These are phyloP conservation scores for Gymnarchus niloticus DNA, from an alignment of 2,113 vertebrate genomes.

Conservation along the genomic window DNA sequence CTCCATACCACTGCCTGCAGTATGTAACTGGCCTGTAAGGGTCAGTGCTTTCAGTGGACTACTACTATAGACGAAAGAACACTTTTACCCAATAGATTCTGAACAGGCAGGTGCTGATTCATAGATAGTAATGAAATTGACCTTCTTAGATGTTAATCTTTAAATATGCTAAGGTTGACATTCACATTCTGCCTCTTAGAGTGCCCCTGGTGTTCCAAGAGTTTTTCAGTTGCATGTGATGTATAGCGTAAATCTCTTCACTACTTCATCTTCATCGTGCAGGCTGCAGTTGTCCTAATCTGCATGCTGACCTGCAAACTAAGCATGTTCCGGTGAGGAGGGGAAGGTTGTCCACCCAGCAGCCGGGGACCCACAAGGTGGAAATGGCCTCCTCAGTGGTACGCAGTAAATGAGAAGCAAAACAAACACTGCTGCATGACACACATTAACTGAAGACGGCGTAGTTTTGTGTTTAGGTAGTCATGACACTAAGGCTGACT, in stretches of 20 bases:
- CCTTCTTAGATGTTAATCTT: not conserved
- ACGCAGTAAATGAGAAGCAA: not conserved
- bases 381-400: not conserved
- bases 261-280: constrained; percentile 35
- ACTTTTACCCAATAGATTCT: not conserved
- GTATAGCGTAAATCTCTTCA: not conserved
- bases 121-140: not conserved
- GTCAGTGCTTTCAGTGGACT: not conserved
- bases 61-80: not conserved
- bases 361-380: constrained; percentile 10
- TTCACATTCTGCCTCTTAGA: not conserved
- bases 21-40: not conserved
- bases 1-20: too few species aligned
- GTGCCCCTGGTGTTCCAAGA: not conserved
- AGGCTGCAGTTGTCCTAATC: constrained; percentile 59
- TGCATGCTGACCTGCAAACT: constrained; percentile 42
- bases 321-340: constrained; percentile 36
- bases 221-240: not conserved
- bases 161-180: not conserved
- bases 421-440: not conserved
- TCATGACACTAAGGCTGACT: not conserved
- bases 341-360: constrained; percentile 35
- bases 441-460: not conserved
- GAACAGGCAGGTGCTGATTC: too few species aligned
- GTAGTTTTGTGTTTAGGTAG: not conserved